Percentiles rank a stretch among this genome's conserved stretches.
These are phyloP conservation scores for Leucoraja erinaceus DNA, from an alignment of 2,113 vertebrate species.

Conservation along the genomic window DNA sequence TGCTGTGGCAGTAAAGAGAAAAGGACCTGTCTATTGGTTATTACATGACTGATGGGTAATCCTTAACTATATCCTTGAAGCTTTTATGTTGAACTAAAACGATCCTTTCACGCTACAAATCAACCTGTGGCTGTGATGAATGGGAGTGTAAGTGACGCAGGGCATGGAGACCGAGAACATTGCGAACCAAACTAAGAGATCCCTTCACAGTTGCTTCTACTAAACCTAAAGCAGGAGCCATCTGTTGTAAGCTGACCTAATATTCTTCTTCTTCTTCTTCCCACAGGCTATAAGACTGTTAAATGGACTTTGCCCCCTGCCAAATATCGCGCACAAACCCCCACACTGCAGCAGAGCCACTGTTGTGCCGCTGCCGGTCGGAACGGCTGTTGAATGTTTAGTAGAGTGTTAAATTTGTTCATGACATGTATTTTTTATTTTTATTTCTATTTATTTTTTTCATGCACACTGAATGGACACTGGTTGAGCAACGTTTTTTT, in stretches of 20 bases:
- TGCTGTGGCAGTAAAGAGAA: background rate
- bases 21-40: background rate
- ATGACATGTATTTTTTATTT: too few relatives aligned
- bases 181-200: background rate
- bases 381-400: too few relatives aligned
- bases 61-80: background rate
- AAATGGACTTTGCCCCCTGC: too few relatives aligned
- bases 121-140: background rate
- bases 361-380: too few relatives aligned
- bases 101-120: background rate
- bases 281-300: too few relatives aligned
- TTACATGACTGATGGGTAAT: slow-evolving; percentile 2
- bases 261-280: too few relatives aligned
- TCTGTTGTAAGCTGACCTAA: background rate
- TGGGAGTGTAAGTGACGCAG: background rate
- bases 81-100: background rate
- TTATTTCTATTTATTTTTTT: too few relatives aligned
- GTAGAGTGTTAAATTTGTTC: too few relatives aligned
- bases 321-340: too few relatives aligned
- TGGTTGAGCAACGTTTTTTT: too few relatives aligned
- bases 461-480: too few relatives aligned
- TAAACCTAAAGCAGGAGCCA: background rate
- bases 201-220: background rate
- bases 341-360: too few relatives aligned
- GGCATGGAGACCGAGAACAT: background rate